phyloP scores from a whole-genome alignment of 37 sponge, comb jelly and placozoan species.

The Axinella damicornis region DNA sequence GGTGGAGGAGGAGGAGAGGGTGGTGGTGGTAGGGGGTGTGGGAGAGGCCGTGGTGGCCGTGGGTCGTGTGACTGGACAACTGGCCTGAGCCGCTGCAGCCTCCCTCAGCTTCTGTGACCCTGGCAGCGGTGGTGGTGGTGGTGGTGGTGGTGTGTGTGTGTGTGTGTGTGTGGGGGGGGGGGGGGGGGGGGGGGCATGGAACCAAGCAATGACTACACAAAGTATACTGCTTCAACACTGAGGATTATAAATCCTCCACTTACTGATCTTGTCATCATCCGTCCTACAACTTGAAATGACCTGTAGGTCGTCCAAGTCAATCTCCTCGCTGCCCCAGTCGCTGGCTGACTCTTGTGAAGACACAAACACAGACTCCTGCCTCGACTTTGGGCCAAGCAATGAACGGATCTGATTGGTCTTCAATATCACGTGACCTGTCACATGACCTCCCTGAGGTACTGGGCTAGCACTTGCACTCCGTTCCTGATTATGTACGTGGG shows the following conservation, averaged over 20 bases:
- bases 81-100: conserved; percentile 16
- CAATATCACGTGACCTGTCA: not conserved
- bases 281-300: conserved; percentile 27
- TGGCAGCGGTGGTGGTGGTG: conserved; percentile 5
- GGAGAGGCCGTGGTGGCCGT: conserved; percentile 27
- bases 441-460: no score
- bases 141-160: not conserved
- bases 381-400: not conserved
- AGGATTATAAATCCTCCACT: conserved; percentile 13
- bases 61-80: not conserved
- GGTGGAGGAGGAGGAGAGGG: not conserved
- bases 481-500: no score
- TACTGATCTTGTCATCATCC: conserved; percentile 75
- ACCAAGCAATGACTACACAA: no score
- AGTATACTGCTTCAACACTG: no score
- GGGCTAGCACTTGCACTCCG: no score
- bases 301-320: conserved; percentile 39
- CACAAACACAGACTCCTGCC: not conserved
- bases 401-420: not conserved
- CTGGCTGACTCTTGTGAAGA: conserved; percentile 28
- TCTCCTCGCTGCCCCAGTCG: conserved; percentile 46
- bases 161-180: not conserved
- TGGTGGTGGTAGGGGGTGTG: conserved; percentile 14
- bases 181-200: not conserved
- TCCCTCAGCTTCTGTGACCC: conserved; percentile 32